phyloP scores from a whole-genome alignment of 2,888 invertebrate species.

The Achlya flavicornis region DNA sequence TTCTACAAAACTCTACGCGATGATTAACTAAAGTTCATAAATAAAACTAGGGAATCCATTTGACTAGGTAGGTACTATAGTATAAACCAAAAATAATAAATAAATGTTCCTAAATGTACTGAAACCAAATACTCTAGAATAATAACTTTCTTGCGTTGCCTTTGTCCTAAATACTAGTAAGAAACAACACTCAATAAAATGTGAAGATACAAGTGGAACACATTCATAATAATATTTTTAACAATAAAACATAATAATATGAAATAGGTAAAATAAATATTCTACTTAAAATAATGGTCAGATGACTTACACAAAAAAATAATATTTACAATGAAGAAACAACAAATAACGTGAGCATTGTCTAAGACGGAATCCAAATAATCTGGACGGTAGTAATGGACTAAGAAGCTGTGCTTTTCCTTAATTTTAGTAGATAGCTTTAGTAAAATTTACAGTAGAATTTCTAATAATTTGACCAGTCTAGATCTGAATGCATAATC shows the following conservation, averaged over 20 bases:
- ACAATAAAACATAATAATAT: background rate
- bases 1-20: background rate
- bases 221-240: background rate
- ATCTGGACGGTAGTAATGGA: slow-evolving; percentile 61
- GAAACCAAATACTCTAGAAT: background rate
- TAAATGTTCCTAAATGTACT: background rate
- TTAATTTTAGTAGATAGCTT: slow-evolving; percentile 4
- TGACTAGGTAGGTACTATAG: slow-evolving; percentile 29
- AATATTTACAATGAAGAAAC: slow-evolving; percentile 14
- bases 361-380: slow-evolving; percentile 64
- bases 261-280: no score
- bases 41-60: slow-evolving; percentile 42
- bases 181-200: no score
- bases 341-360: slow-evolving; percentile 35
- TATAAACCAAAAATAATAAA: slow-evolving; percentile 13
- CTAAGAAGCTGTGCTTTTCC: slow-evolving; percentile 26
- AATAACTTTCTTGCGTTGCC: background rate
- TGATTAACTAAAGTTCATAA: slow-evolving; percentile 25
- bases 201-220: no score
- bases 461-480: background rate
- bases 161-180: background rate
- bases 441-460: slow-evolving; percentile 8
- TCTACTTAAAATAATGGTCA: background rate
- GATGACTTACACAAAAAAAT: background rate
- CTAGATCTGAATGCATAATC: background rate